Evolutionary conservation across 1,140 invertebrate genomes (phyloP).

Genomic region (Popillia japonica): DNA sequence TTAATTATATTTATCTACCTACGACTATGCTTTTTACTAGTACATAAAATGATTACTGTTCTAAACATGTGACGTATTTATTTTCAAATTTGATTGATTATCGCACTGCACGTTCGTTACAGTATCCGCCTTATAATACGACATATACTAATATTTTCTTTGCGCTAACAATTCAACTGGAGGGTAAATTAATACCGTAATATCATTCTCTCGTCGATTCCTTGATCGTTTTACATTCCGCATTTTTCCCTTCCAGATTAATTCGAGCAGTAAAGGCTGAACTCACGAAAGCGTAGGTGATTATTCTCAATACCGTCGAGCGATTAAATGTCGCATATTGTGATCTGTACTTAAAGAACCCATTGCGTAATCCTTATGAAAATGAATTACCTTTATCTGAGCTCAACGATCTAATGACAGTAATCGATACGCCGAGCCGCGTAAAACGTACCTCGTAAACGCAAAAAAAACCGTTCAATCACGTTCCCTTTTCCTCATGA

Average conservation of each 20-base stretch:
- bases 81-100: background rate
- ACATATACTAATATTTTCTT: background rate
- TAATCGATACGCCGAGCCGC: background rate
- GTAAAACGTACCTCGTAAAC: background rate
- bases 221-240: too few species aligned
- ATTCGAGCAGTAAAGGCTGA: background rate
- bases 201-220: background rate
- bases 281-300: background rate
- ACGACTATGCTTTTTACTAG: too few species aligned
- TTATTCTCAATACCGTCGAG: background rate
- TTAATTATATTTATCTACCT: too few species aligned
- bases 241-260: background rate
- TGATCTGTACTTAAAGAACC: background rate
- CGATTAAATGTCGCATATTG: conserved; percentile 2
- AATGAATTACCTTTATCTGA: conserved; percentile 26
- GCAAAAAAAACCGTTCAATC: background rate
- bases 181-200: conserved; percentile 1
- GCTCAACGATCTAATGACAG: conserved; percentile 26
- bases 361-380: conserved; percentile 13
- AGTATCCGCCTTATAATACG: background rate
- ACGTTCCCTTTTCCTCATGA: background rate
- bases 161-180: background rate
- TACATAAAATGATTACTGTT: background rate
- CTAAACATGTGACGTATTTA: background rate
- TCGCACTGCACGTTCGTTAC: background rate